Evolutionary conservation across 2,888 invertebrate species (phyloP), one percentile per base, ranked within the genome.

Genomic region (Gortyna flavago): DNA sequence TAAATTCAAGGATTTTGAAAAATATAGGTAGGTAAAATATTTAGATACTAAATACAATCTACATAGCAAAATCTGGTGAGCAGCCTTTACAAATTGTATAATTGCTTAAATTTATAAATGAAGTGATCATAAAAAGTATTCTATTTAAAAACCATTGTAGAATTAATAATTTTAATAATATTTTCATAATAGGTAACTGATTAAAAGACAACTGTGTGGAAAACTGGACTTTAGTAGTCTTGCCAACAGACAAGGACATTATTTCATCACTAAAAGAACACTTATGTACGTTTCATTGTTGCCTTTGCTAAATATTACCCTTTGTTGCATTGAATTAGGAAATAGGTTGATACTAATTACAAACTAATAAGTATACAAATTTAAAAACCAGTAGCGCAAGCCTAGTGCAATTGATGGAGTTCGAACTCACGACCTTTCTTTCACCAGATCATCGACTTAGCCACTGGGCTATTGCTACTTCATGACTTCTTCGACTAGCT

Each of bases 401-500:
- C 65, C 25, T n/a, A 44, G 25, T 16, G 25, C 13, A 51, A 32
- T 51, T 18, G 21, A 11, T 41, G 18, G n/a, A 25, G 18, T 79
- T 79, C 68, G 11, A 68, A 32, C 35, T 65, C 51, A 9, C 21
- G 16, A 51, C 25, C 32, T 29, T 51, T 35, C 1, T 0, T 2
- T 72, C 0, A 0, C 7, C 38, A 65, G 65, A 11, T 65, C 57
- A 66, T 16, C 1, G 16, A 48, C 25, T 66, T 2, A 35, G 9
- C 21, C 16, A 25, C 48, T 51, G 13, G 1, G 2, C 16, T 32
- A 57, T 9, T 21, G 32, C 18, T 38, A 13, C 38, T 21, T 51
- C 32, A 68, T 78, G 61, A 78, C 21, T 41, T 59, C 59, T 74
- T 51, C 51, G 16, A n/a, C 35, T 16, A 68, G 16, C 35, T 68